phyloP scores from a whole-genome alignment of 1,140 invertebrate genomes.

The Whitmania pigra region DNA sequence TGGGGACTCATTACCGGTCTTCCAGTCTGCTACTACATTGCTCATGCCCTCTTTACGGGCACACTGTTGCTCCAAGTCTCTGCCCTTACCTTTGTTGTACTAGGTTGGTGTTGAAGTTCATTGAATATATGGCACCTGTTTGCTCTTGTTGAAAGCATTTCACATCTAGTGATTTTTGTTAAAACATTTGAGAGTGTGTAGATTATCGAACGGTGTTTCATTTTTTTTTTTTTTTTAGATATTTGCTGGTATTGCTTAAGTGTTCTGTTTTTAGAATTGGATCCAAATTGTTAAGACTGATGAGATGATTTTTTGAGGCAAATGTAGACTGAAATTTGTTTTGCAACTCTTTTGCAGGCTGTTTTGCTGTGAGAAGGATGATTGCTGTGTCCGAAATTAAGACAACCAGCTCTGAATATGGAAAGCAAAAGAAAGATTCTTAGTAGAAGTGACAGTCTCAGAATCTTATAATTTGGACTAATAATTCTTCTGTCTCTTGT shows the following conservation, averaged over 20 bases:
- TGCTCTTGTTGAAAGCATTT: background rate
- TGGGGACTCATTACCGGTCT: constrained; percentile 35
- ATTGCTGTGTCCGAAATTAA: constrained; percentile 31
- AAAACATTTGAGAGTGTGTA: background rate
- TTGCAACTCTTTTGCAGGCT: constrained; percentile 26
- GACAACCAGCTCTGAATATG: constrained; percentile 29
- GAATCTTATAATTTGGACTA: too few relatives aligned
- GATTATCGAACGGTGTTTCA: background rate
- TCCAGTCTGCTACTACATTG: constrained; percentile 34
- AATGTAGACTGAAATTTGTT: background rate
- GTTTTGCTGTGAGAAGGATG: constrained; percentile 28
- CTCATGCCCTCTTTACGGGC: constrained; percentile 28
- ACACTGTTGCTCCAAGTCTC: constrained; percentile 27
- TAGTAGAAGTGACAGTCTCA: too few relatives aligned
- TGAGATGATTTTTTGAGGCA: background rate
- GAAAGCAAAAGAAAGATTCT: constrained; percentile 19
- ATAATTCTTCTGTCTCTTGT: too few relatives aligned
- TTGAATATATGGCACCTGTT: background rate
- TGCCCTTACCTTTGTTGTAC: constrained; percentile 25
- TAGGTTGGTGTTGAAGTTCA: constrained; percentile 26
- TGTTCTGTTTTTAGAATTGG: constrained; percentile 2
- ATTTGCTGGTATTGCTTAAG: background rate
- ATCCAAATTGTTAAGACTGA: background rate
- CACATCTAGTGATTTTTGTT: background rate
- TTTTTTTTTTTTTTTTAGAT: background rate